These are phyloP conservation scores for Melitaea cinxia DNA, from an alignment of 1,140 invertebrate genomes.

Conservation along the genomic window DNA sequence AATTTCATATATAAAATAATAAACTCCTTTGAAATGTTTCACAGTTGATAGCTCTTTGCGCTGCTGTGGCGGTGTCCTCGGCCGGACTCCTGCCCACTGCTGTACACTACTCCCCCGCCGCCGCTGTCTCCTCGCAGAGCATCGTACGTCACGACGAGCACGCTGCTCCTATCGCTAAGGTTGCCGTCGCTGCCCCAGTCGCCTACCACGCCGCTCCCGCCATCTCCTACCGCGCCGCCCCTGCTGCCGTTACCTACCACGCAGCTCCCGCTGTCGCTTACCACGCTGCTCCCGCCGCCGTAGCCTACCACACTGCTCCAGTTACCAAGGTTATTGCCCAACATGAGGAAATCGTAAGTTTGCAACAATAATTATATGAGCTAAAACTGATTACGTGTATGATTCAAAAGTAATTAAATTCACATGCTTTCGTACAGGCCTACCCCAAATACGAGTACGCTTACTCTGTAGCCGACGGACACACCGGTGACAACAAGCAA, in stretches of 20 bases:
- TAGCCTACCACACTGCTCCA: slow-evolving; percentile 42
- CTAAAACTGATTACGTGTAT: neutral
- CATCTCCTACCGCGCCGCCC: slow-evolving; percentile 47
- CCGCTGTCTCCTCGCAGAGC: slow-evolving; percentile 50
- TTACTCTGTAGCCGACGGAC: slow-evolving; percentile 71
- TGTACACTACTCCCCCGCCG: slow-evolving; percentile 43
- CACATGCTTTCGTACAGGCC: slow-evolving; percentile 38
- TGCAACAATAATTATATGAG: slow-evolving; percentile 41
- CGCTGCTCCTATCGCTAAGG: slow-evolving; percentile 29
- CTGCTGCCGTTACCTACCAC: slow-evolving; percentile 29
- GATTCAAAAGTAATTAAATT: neutral
- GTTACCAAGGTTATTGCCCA: slow-evolving; percentile 47
- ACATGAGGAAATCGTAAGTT: slow-evolving; percentile 55
- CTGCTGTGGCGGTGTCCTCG: slow-evolving; percentile 49
- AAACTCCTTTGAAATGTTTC: too few relatives aligned
- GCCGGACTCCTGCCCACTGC: slow-evolving; percentile 50
- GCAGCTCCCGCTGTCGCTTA: slow-evolving; percentile 40
- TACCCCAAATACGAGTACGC: slow-evolving; percentile 76
- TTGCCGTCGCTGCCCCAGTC: slow-evolving; percentile 36
- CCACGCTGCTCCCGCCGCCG: slow-evolving; percentile 20
- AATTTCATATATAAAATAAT: too few relatives aligned
- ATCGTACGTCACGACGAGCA: slow-evolving; percentile 47
- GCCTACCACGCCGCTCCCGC: slow-evolving; percentile 43
- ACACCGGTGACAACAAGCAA: slow-evolving; percentile 28
- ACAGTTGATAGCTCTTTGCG: slow-evolving; percentile 54